A percentile compares a stretch with the other conserved stretches of the same genome.
Conservation (phyloP, 1,140 invertebrate genomes). For the Halesus radiatus region DNA sequence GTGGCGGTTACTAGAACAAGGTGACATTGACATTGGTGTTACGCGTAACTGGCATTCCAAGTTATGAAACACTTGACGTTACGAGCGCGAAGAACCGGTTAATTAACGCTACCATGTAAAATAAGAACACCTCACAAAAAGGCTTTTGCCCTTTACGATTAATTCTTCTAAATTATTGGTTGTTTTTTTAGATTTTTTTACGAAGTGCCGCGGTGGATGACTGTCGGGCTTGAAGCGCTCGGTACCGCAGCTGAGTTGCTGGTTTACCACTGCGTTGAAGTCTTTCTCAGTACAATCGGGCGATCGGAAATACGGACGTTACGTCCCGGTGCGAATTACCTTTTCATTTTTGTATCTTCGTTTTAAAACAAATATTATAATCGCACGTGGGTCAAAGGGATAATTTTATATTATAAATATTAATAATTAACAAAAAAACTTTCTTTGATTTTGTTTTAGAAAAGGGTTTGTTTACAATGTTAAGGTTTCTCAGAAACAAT, state of each 20-base stretch:
- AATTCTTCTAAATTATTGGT: no score
- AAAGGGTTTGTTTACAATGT: no score
- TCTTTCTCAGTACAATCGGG: constrained; percentile 26
- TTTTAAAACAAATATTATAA: no score
- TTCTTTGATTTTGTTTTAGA: no score
- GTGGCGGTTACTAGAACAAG: constrained; percentile 44
- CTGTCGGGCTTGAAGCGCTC: background rate
- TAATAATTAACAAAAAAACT: no score
- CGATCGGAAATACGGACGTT: constrained; percentile 39
- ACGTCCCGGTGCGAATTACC: background rate
- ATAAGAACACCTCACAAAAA: background rate
- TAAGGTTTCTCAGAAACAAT: no score
- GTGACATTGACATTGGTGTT: constrained; percentile 53
- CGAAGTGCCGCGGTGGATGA: background rate
- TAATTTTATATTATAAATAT: no score
- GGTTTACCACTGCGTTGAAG: constrained; percentile 14
- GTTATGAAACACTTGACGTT: constrained; percentile 39
- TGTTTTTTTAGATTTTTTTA: no score
- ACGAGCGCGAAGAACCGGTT: background rate
- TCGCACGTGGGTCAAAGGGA: no score
- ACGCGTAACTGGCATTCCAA: constrained; percentile 36
- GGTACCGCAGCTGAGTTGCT: constrained; percentile 10
- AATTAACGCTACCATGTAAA: background rate
- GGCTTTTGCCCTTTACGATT: no score
- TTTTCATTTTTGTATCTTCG: background rate